Evolutionary conservation across 2,888 invertebrate species (phyloP), one percentile per base, ranked within the genome.

Genomic region (Dastarcus helophoroides): DNA sequence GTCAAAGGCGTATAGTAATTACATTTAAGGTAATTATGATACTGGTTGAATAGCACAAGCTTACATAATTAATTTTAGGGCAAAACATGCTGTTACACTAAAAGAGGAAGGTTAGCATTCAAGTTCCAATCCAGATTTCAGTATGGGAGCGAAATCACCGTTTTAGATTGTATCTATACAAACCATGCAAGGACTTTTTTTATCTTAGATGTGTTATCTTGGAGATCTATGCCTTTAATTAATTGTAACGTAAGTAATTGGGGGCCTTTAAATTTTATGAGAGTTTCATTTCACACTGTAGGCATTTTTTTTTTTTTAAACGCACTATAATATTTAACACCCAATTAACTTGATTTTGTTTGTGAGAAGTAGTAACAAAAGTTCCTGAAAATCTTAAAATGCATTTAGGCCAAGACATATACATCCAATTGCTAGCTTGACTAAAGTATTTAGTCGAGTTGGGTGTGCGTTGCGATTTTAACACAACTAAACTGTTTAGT

Each of bases 121-220:
- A 57, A 64, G 30, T 74, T 78, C 40, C 63, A 60, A 9, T 81
- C 85, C 0, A 57, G 63, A 3, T 63, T 90, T 32, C 89, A n/a
- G n/a, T n/a, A n/a, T n/a, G n/a, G 39, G 31, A 61, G 54, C 32
- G 67, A 63, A 27, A 69, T 69, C 41, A 79, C 79, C 25, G 70
- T 93, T 22, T 55, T 97, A 8, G 95, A 97, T 57, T 85, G 91
- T 51, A 72, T 97, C 39, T 85, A 74, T 62, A 63, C 69, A 33
- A 68, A 71, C 30, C 50, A 59, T 1, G 56, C 60, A 4, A 69
- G 72, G 31, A 74, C 68, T 3, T 76, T 80, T 58, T 89, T 78
- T 60, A 69, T 89, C 1, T 58, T 95, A 31, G 95, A 97, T 58
- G 65, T 89, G 2, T 60, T 91, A 41, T 76, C 74, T 15, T 91